phyloP scores from a whole-genome alignment of 2,113 vertebrate species.

The Maccullochella peelii region DNA sequence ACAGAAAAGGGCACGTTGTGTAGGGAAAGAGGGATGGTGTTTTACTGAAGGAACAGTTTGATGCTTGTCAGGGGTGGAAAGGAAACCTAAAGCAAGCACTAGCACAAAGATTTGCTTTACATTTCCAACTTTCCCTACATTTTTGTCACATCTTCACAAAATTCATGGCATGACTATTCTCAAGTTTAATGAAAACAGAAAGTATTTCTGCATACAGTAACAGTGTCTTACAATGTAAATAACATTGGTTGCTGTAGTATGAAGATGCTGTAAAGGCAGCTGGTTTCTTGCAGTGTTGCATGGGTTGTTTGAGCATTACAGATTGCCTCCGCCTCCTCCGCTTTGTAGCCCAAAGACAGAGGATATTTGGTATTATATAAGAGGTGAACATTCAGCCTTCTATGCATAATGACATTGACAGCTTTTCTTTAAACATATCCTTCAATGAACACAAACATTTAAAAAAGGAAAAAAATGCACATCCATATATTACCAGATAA shows the following conservation, averaged over 20 bases:
- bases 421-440: slow-evolving; percentile 43
- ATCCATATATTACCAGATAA: not conserved
- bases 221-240: not conserved
- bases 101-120: not conserved
- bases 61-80: not conserved
- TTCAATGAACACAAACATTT: slow-evolving; percentile 17
- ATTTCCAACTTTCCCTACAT: not conserved
- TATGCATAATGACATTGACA: slow-evolving; percentile 32
- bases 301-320: slow-evolving; percentile 37
- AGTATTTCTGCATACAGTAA: not conserved
- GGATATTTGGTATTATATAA: slow-evolving; percentile 56
- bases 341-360: slow-evolving; percentile 45
- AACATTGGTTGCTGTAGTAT: not conserved
- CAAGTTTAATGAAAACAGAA: no score
- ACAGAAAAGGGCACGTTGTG: slow-evolving; percentile 52
- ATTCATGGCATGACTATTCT: not conserved
- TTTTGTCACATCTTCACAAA: not conserved
- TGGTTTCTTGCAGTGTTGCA: slow-evolving; percentile 24
- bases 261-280: slow-evolving; percentile 28
- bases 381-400: slow-evolving; percentile 41
- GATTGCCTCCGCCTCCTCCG: slow-evolving; percentile 38
- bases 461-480: not conserved
- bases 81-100: not conserved
- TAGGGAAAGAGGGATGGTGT: slow-evolving; percentile 27
- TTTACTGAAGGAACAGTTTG: slow-evolving; percentile 29